Conservation (phyloP, 2,113 vertebrate species). For the Mellivora capensis region DNA sequence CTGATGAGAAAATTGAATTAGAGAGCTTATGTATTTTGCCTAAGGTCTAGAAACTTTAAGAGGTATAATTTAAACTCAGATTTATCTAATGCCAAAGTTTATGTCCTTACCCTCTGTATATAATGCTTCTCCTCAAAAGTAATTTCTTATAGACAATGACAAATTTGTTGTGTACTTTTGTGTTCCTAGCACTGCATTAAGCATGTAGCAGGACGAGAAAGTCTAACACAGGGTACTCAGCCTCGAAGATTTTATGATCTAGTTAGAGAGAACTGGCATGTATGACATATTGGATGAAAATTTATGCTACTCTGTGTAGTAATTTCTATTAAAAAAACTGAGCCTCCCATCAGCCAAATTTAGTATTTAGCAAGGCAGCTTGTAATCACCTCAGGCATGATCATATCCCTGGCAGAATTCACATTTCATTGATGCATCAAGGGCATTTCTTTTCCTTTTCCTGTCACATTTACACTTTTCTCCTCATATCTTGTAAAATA, state of each 20-base stretch:
- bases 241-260: background rate
- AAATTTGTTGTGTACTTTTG: background rate
- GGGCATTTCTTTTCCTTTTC: background rate
- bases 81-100: background rate
- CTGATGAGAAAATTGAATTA: background rate
- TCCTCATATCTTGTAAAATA: background rate
- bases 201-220: background rate
- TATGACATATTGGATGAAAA: background rate
- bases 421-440: background rate
- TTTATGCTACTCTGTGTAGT: background rate
- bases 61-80: background rate
- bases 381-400: background rate
- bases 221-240: background rate
- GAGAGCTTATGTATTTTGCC: background rate
- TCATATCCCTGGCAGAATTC: background rate
- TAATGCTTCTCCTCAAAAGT: background rate
- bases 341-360: background rate
- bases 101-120: background rate
- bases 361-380: background rate
- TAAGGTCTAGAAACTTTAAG: background rate
- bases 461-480: background rate
- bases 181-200: background rate
- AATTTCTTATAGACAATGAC: background rate
- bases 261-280: background rate
- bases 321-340: background rate